These are phyloP conservation scores for Campopleginae sp. DNA, from an alignment of 2,888 invertebrate species.

Conservation along the genomic window DNA sequence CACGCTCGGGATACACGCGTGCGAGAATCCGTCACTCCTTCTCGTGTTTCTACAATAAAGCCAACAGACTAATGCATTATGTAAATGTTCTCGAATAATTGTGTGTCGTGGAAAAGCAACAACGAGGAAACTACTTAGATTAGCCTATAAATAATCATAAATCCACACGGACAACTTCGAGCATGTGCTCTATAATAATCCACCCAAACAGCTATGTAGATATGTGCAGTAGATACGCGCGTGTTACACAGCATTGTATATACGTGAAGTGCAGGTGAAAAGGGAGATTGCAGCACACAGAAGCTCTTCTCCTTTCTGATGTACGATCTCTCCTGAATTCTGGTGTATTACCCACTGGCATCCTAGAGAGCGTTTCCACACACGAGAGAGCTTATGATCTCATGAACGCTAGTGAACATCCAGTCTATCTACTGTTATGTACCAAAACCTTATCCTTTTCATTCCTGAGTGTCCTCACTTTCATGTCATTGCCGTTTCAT, in stretches of 20 bases:
- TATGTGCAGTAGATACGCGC: conserved; percentile 21
- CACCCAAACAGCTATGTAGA: neutral
- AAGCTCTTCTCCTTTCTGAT: conserved; percentile 23
- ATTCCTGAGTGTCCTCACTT: neutral
- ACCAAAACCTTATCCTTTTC: conserved; percentile 16
- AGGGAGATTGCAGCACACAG: conserved; percentile 47
- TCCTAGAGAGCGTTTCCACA: conserved; percentile 9
- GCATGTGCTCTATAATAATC: conserved; percentile 27
- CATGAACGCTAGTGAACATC: conserved; percentile 40
- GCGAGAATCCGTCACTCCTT: neutral
- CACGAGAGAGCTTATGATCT: conserved; percentile 45
- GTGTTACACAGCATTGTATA: conserved; percentile 1
- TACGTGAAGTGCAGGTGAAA: conserved; percentile 13
- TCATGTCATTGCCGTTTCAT: conserved; percentile 16
- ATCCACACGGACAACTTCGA: conserved; percentile 26
- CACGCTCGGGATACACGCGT: neutral
- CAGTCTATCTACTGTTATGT: conserved; percentile 44
- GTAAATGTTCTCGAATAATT: conserved; percentile 18
- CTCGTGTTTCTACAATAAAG: neutral
- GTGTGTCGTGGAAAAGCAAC: conserved; percentile 46
- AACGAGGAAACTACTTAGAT: conserved; percentile 41
- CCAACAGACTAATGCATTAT: conserved; percentile 14
- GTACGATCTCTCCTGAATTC: conserved; percentile 10
- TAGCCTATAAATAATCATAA: conserved; percentile 61
- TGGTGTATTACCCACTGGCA: conserved; percentile 14